phyloP scores from a whole-genome alignment of 2,113 vertebrate species.

The Catharus minimus region DNA sequence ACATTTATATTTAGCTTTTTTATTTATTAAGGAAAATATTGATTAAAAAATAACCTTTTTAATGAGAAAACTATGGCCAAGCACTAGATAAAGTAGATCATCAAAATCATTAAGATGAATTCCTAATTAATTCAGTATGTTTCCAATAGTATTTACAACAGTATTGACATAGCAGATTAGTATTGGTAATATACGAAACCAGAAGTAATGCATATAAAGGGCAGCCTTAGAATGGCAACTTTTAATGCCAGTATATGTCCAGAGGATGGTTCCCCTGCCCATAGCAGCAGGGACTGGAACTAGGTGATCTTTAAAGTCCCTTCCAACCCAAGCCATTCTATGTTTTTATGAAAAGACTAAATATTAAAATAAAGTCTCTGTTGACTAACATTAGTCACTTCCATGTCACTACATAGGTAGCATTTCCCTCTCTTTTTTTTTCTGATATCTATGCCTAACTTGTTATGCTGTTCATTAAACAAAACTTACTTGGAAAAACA shows the following conservation, averaged over 20 bases:
- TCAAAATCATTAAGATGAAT: background rate
- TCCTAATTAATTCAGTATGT: background rate
- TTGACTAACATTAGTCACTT: background rate
- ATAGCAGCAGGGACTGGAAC: background rate
- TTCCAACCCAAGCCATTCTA: background rate
- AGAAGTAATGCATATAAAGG: background rate
- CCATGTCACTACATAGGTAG: background rate
- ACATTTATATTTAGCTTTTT: background rate
- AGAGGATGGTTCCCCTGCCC: background rate
- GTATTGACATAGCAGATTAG: background rate
- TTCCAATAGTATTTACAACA: background rate
- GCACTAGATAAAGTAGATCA: background rate
- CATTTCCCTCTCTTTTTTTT: background rate
- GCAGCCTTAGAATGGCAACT: background rate
- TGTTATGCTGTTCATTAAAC: background rate
- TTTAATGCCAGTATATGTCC: background rate
- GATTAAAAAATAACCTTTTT: background rate
- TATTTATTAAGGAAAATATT: background rate
- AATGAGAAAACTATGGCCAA: background rate
- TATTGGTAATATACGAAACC: background rate
- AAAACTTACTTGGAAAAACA: background rate
- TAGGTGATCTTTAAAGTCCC: background rate
- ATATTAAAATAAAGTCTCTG: background rate
- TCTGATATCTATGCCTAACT: background rate
- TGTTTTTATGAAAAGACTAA: background rate